phyloP scores from a whole-genome alignment of 2,888 invertebrate genomes.

The Philaethria dido region DNA sequence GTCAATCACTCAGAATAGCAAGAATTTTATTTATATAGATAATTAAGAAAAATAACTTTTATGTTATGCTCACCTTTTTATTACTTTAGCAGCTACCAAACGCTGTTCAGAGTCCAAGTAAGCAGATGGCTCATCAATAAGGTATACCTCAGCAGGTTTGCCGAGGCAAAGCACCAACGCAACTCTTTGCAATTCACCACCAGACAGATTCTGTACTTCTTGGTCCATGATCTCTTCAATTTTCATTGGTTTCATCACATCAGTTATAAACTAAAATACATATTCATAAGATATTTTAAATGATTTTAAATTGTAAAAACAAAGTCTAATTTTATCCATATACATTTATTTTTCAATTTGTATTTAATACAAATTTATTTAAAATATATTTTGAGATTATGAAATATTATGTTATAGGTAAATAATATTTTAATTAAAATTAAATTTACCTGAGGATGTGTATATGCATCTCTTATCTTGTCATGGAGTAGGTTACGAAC shows the following conservation, averaged over 20 bases:
- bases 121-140: constrained; percentile 99
- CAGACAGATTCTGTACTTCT: constrained; percentile 98
- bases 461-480: constrained; percentile 98
- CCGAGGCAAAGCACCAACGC: constrained; percentile 98
- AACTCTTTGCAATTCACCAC: constrained; percentile 99
- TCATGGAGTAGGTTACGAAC: constrained; percentile 97
- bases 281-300: too few relatives aligned
- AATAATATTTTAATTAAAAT: background rate
- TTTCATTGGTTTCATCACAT: constrained; percentile 99
- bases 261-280: constrained; percentile 92
- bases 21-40: too few relatives aligned
- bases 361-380: too few relatives aligned
- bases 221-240: constrained; percentile 99
- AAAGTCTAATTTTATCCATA: too few relatives aligned
- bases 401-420: too few relatives aligned
- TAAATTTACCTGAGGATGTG: constrained; percentile 92
- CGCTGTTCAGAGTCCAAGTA: constrained; percentile 99
- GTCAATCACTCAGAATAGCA: too few relatives aligned
- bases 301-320: too few relatives aligned
- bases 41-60: too few relatives aligned
- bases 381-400: too few relatives aligned
- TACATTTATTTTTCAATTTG: too few relatives aligned
- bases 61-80: constrained; percentile 90
- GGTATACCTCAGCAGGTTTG: constrained; percentile 99
- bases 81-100: constrained; percentile 99